Conservation (phyloP, 2,113 vertebrate species). For the Dendropsophus ebraccatus region DNA sequence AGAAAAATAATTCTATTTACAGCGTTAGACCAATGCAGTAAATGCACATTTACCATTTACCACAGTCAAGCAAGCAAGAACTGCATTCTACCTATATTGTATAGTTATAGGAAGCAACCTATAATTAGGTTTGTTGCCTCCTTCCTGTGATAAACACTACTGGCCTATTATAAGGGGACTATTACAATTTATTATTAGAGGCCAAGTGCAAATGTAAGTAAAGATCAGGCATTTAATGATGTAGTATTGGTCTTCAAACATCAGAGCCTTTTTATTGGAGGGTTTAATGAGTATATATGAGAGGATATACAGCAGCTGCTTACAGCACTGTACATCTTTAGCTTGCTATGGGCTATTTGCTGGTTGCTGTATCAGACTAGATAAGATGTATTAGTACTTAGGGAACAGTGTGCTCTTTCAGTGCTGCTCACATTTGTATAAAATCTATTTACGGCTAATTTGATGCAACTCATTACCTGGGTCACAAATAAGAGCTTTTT, state of each 20-base stretch:
- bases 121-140: too few species aligned
- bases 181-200: constrained; percentile 32
- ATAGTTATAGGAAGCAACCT: neutral
- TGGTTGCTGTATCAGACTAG: constrained; percentile 43
- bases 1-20: too few species aligned
- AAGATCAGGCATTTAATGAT: constrained; percentile 50
- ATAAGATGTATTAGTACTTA: constrained; percentile 39
- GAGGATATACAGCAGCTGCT: constrained; percentile 48
- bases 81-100: too few species aligned
- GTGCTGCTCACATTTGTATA: constrained; percentile 30
- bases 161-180: neutral
- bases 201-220: constrained; percentile 44
- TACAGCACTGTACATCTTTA: constrained; percentile 36
- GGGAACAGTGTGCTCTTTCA: constrained; percentile 15
- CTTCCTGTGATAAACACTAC: neutral
- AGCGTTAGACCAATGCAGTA: neutral
- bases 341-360: constrained; percentile 26
- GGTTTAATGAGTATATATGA: constrained; percentile 36
- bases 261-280: constrained; percentile 40
- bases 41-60: neutral
- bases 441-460: constrained; percentile 54
- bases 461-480: constrained; percentile 52
- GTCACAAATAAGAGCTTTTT: constrained; percentile 47
- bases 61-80: neutral
- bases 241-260: constrained; percentile 22